Percentiles rank a stretch among this genome's conserved stretches.
Evolutionary conservation across 2,888 invertebrate species (phyloP).

Genomic region (Aphodius granarius): DNA sequence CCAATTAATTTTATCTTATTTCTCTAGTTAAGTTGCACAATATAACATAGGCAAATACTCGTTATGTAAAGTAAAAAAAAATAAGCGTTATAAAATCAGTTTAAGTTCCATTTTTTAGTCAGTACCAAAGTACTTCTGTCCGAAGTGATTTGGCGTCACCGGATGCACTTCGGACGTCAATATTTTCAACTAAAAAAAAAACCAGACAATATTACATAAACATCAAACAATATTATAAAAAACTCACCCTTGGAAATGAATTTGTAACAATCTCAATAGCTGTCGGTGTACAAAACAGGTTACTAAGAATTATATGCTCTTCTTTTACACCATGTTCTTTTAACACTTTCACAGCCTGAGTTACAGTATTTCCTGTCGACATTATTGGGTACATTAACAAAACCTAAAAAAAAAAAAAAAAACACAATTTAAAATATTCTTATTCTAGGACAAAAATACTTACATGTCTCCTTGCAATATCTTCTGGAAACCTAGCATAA

Average conservation of each 20-base stretch:
- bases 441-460: constrained; percentile 23
- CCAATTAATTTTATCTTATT: neutral
- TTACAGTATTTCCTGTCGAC: constrained; percentile 97
- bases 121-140: constrained; percentile 98
- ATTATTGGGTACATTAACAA: constrained; percentile 98
- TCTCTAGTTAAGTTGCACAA: neutral
- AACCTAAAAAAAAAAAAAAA: constrained; percentile 56
- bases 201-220: no score
- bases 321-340: constrained; percentile 93
- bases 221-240: no score
- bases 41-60: neutral
- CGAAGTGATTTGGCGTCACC: constrained; percentile 96
- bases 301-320: constrained; percentile 94
- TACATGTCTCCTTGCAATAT: constrained; percentile 78
- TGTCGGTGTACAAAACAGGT: constrained; percentile 93
- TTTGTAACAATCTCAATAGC: constrained; percentile 83
- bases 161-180: constrained; percentile 94
- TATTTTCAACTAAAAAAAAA: constrained; percentile 75
- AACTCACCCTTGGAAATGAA: constrained; percentile 72
- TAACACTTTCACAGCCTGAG: constrained; percentile 89
- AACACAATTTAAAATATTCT: neutral
- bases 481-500: constrained; percentile 96
- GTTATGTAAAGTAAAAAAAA: neutral
- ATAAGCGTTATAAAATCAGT: neutral
- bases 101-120: constrained; percentile 60